Evolutionary conservation across 2,113 vertebrate species (phyloP), one percentile per base, ranked within the genome.

Genomic region (Gymnobelideus leadbeateri): DNA sequence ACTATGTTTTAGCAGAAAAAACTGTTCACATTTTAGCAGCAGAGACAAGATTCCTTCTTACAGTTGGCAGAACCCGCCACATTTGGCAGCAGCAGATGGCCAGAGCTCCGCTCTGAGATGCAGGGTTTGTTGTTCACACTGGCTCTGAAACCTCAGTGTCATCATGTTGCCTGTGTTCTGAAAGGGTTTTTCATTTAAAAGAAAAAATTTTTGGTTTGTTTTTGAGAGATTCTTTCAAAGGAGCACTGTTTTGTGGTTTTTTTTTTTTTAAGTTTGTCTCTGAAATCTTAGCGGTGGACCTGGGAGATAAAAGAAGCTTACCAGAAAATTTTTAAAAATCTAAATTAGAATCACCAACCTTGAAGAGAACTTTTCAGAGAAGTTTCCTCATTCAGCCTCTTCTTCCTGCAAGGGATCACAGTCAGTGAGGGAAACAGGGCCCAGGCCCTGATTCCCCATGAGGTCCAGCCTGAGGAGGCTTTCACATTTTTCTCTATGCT

Each of bases 251-350:
- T 98, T 97, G 90, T 94, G 53, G 8, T 51, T 54, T 57, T 57
- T 10, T 9, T 98, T 98, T 98, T 97, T 98, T 97, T 98, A 98
- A 98, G 98, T 99, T 99, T 98, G 97, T 98, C 98, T 98, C 98
- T 98, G 97, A 99, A 98, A 99, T 98, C 97, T 98, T 98, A 99
- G 98, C 96, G 97, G 99, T 98, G 98, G 99, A 99, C 99, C 98
- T 98, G 98, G 98, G 97, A 97, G 98, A 98, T 98, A 93, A 52
- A 51, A 98, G 97, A 97, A 98, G 96, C 97, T 98, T 98, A 96
- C 91, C 96, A 97, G 96, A 94, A 94, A 77, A 95, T 24, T 61
- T 97, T 96, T 93, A 95, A 96, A 57, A 93, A 91, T 91, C 95
- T 91, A 97, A 99, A 98, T 98, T 98, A 98, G 98, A 99, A 98